Conservation (phyloP, 2,888 invertebrate genomes). For the Drosophila fungiperda region DNA sequence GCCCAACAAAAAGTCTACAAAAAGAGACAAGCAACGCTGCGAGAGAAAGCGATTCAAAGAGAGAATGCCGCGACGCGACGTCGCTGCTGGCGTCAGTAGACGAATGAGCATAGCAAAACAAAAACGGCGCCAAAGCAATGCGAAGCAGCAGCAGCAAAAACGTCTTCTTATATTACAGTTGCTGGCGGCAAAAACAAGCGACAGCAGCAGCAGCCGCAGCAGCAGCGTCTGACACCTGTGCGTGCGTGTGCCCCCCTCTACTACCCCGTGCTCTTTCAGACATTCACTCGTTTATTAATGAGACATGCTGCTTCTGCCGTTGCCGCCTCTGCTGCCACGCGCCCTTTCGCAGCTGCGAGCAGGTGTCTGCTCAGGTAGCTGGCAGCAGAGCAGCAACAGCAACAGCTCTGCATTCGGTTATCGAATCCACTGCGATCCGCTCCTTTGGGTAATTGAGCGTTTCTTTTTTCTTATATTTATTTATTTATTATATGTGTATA, state of each 20-base stretch:
- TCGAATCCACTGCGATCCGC: constrained; percentile 38
- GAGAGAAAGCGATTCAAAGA: neutral
- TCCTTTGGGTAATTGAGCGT: constrained; percentile 52
- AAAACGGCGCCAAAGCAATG: constrained; percentile 48
- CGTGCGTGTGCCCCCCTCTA: constrained; percentile 24
- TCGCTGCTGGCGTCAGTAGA: constrained; percentile 35
- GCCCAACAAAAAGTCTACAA: constrained; percentile 53
- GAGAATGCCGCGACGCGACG: constrained; percentile 17
- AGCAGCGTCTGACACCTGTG: constrained; percentile 65
- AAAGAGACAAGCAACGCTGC: constrained; percentile 8
- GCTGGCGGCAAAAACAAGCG: constrained; percentile 42
- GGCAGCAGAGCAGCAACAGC: constrained; percentile 7
- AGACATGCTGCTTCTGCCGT: constrained; percentile 40
- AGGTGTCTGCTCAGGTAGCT: constrained; percentile 52
- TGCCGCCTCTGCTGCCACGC: constrained; percentile 46
- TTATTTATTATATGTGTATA: constrained; percentile 43
- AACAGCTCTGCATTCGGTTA: constrained; percentile 25
- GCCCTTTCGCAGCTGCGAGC: constrained; percentile 40
- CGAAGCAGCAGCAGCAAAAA: constrained; percentile 14
- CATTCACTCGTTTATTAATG: constrained; percentile 62
- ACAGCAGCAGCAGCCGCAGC: constrained; percentile 31
- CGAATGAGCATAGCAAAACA: constrained; percentile 72
- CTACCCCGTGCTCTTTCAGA: neutral
- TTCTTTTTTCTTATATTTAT: constrained; percentile 55
- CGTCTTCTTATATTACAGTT: constrained; percentile 59